phyloP scores from a whole-genome alignment of 2,113 vertebrate species.

The Ramphastos sulfuratus region DNA sequence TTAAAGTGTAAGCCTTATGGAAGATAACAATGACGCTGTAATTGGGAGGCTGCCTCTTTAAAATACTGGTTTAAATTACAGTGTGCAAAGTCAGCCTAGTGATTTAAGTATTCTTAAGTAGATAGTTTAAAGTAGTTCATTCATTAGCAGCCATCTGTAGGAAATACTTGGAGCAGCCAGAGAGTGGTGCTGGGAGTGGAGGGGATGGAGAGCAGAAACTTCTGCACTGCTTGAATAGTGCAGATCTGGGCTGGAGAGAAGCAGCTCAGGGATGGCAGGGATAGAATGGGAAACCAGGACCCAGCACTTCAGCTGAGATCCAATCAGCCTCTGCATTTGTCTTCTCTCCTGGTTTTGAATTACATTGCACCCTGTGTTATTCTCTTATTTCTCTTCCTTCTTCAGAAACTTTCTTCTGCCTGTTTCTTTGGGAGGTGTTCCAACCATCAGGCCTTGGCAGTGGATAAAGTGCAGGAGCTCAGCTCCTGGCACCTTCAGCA shows the following conservation, averaged over 20 bases:
- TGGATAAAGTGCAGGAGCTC: constrained; percentile 6
- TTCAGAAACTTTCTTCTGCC: constrained; percentile 31
- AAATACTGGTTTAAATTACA: constrained; percentile 3
- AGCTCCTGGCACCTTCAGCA: constrained; percentile 8
- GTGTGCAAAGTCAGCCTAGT: not conserved
- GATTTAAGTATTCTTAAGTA: constrained; percentile 1
- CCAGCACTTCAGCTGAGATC: not conserved
- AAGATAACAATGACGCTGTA: not conserved
- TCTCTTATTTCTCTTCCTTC: constrained; percentile 24
- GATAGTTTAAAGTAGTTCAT: not conserved
- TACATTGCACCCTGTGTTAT: constrained; percentile 50
- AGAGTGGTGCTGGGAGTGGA: not conserved
- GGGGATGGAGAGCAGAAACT: not conserved
- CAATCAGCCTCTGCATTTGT: not conserved
- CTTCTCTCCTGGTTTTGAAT: constrained; percentile 21
- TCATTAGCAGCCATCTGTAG: not conserved
- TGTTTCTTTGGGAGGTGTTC: constrained; percentile 50
- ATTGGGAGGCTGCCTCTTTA: not conserved
- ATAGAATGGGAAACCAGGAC: not conserved
- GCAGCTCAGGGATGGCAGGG: not conserved
- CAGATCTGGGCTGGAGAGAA: not conserved
- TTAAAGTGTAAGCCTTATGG: not conserved
- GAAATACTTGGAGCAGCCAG: not conserved
- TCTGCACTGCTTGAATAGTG: accelerated
- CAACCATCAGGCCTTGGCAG: not conserved